Conservation (phyloP, 2,888 invertebrate genomes). For the Dasysyrphus albostriatus region DNA sequence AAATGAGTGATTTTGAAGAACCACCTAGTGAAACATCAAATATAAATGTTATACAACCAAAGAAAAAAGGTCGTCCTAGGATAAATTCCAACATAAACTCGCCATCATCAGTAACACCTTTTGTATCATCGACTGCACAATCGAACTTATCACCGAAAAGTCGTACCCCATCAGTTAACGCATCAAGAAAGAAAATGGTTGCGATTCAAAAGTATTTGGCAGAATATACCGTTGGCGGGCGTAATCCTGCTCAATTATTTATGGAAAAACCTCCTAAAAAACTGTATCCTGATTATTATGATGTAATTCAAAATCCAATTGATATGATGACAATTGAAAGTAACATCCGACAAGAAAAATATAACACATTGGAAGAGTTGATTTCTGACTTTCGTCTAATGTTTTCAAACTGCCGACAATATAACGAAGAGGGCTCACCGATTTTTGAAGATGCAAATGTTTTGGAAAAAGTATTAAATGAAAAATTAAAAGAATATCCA, state of each 20-base stretch:
- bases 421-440: slow-evolving; percentile 97
- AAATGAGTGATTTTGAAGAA: slow-evolving; percentile 78
- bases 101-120: slow-evolving; percentile 77
- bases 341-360: slow-evolving; percentile 94
- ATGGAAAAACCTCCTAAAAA: slow-evolving; percentile 98
- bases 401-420: slow-evolving; percentile 98
- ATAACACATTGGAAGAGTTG: slow-evolving; percentile 93
- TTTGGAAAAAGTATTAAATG: slow-evolving; percentile 92
- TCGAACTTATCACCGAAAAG: slow-evolving; percentile 80
- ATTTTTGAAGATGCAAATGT: slow-evolving; percentile 97
- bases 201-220: slow-evolving; percentile 90
- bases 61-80: slow-evolving; percentile 82
- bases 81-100: slow-evolving; percentile 79
- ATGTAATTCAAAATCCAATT: slow-evolving; percentile 96
- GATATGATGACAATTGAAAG: slow-evolving; percentile 97
- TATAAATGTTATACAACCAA: slow-evolving; percentile 78
- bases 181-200: slow-evolving; percentile 91
- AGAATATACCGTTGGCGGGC: slow-evolving; percentile 89
- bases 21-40: slow-evolving; percentile 48
- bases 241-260: slow-evolving; percentile 95
- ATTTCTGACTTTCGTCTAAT: slow-evolving; percentile 95
- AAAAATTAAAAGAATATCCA: slow-evolving; percentile 91
- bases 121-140: slow-evolving; percentile 52
- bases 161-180: slow-evolving; percentile 80
- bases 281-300: slow-evolving; percentile 97